phyloP scores from a whole-genome alignment of 1,140 invertebrate genomes.

The Acromyrmex charruanus region DNA sequence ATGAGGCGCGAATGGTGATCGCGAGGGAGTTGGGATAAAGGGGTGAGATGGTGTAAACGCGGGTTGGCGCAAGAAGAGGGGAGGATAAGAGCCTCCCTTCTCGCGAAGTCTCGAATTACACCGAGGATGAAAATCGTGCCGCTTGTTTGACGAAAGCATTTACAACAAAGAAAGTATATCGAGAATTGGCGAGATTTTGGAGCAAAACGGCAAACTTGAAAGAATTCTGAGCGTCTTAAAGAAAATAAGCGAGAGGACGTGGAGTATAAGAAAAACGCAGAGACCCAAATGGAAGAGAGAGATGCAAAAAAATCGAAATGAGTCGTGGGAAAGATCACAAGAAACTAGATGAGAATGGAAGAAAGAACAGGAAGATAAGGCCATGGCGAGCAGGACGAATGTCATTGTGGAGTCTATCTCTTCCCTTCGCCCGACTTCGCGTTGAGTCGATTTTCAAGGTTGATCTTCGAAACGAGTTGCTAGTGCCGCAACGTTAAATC shows the following conservation, averaged over 20 bases:
- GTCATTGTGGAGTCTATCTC: background rate
- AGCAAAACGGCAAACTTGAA: background rate
- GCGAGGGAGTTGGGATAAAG: background rate
- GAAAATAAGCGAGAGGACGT: slow-evolving; percentile 4
- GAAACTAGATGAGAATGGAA: background rate
- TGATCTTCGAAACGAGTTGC: slow-evolving; percentile 63
- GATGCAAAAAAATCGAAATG: background rate
- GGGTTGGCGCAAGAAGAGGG: slow-evolving; percentile 28
- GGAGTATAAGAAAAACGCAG: background rate
- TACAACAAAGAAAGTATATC: slow-evolving; percentile 15
- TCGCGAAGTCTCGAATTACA: slow-evolving; percentile 44
- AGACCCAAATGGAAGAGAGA: background rate
- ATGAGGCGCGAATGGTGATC: slow-evolving; percentile 75
- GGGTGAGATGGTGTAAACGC: background rate
- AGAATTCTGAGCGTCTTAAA: background rate
- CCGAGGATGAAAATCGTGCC: slow-evolving; percentile 45
- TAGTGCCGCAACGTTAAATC: slow-evolving; percentile 71
- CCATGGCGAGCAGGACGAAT: background rate
- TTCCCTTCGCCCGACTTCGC: slow-evolving; percentile 10
- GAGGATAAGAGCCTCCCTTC: background rate
- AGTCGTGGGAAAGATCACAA: background rate
- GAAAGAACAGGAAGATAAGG: background rate
- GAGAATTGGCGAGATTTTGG: slow-evolving; percentile 28
- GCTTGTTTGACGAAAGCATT: slow-evolving; percentile 34
- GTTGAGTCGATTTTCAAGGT: slow-evolving; percentile 33